Base-by-base conservation (phyloP, 2,113 vertebrate genomes). In the Seriola dumerili region DNA sequence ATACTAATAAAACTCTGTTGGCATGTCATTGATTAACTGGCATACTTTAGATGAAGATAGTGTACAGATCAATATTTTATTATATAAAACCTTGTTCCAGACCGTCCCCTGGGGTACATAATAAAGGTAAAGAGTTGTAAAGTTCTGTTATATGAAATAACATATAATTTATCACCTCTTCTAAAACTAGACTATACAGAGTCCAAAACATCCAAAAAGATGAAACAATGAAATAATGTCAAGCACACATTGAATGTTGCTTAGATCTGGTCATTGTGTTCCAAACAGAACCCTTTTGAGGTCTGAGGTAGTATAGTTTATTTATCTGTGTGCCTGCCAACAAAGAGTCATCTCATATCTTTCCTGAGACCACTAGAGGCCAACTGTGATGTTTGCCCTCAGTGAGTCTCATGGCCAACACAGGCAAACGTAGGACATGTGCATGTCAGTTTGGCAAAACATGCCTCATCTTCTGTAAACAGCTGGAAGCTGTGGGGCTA, bases 401-500 rank as follows among this genome's bases (percentile, higher is more conserved):
- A 32, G 1, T 42, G 55, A 36, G 57, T 55, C 71, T 74, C 29
- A 48, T 44, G 36, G 72, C 55, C 38, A 2, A 55, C n/a, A 16
- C 57, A 13, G 74, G 29, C 57, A 3, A 69, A 50, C 3, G 4
- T 14, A 42, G 8, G 48, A 85, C 57, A 55, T 54, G 34, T 23
- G 17, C 36, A 36, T 52, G 78, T 81, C 83, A 32, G 58, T 75
- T 48, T 69, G 66, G 55, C 58, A 70, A 57, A 78, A 61, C 85
- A 52, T 17, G 54, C 71, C 23, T 85, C 77, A 42, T 89, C 82
- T 63, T 87, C 68, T 82, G 80, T 72, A 76, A 90, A 91, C 88
- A 88, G 87, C 86, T 91, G 87, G 84, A 90, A 75, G 80, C 83
- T 62, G 78, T 63, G 29, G 79, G 78, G 81, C 81, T 89, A 78